Evolutionary conservation across 2,888 invertebrate genomes (phyloP).

Genomic region (Orthonevra nobilis): DNA sequence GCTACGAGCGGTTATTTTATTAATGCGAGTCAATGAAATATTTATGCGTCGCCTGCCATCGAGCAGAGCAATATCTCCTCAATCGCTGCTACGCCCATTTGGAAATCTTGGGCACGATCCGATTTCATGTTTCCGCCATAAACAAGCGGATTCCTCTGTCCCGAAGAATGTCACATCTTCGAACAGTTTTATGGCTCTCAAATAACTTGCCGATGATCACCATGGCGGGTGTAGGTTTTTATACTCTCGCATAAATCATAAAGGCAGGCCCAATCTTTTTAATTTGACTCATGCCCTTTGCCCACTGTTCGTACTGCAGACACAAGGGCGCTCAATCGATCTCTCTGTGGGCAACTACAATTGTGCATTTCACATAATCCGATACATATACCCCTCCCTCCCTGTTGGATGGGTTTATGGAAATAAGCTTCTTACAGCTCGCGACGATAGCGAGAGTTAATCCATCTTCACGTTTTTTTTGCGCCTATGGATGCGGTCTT

Average conservation of each 20-base stretch:
- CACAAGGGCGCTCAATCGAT: slow-evolving; percentile 16
- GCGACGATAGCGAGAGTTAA: slow-evolving; percentile 5
- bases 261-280: background rate
- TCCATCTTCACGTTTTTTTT: too few species aligned
- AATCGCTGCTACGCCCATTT: slow-evolving; percentile 33
- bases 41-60: background rate
- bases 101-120: slow-evolving; percentile 39
- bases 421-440: slow-evolving; percentile 20
- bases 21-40: background rate
- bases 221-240: slow-evolving; percentile 27
- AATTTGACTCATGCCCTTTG: slow-evolving; percentile 37
- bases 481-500: background rate
- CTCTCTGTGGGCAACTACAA: slow-evolving; percentile 1
- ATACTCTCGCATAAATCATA: slow-evolving; percentile 47
- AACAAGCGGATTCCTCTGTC: slow-evolving; percentile 9
- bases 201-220: background rate
- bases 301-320: slow-evolving; percentile 5
- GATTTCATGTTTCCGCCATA: slow-evolving; percentile 53
- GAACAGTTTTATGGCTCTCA: slow-evolving; percentile 19
- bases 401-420: slow-evolving; percentile 6
- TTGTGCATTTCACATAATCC: slow-evolving; percentile 27
- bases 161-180: slow-evolving; percentile 35
- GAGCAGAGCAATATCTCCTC: slow-evolving; percentile 11
- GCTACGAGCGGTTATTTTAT: too few species aligned
- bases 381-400: background rate